Base-by-base conservation (phyloP, 2,888 invertebrate genomes). In the Brachyptera putata region DNA sequence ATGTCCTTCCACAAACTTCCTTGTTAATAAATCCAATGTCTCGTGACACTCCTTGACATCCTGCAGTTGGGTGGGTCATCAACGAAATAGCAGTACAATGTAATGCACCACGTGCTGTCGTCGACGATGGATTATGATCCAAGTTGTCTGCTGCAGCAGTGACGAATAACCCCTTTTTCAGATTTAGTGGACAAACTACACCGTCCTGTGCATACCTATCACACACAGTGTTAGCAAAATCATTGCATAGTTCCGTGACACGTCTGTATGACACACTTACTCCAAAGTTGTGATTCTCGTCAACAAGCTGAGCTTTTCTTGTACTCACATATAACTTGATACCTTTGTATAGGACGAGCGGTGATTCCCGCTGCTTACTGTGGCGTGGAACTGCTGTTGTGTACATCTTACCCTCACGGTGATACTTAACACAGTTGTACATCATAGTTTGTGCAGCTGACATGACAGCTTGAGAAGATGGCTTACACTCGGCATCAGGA, bases 51-150 rank as follows among this genome's bases (percentile, higher is more conserved):
- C n/a, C n/a, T n/a, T n/a, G n/a, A n/a, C n/a, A n/a, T n/a, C n/a
- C n/a, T n/a, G n/a, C n/a, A n/a, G n/a, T n/a, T n/a, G 24, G 56
- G 37, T 56, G 56, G 37, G 55, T 55, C n/a, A 55, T 55, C 16
- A 34, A 55, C 11, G 34, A 49, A 18, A 30, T 34, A 30, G 30
- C 30, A 16, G 55, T 30, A 24, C 55, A 55, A 13, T 55, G 55
- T 55, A 55, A 55, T 14, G 55, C 55, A 55, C 30, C 37, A 18
- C 18, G 18, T 3, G 55, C 55, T n/a, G 55, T 55, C 36, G 55
- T 25, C 14, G 55, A 55, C 30, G 11, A 18, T 18, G 18, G 55
- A 30, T 55, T 55, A 55, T 16, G 3, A 37, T 55, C 55, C 30
- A 25, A 30, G 37, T 30, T 55, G n/a, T 55, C 55, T 18, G 30